Evolutionary conservation across 2,113 vertebrate genomes (phyloP).

Genomic region (Dascyllus trimaculatus): DNA sequence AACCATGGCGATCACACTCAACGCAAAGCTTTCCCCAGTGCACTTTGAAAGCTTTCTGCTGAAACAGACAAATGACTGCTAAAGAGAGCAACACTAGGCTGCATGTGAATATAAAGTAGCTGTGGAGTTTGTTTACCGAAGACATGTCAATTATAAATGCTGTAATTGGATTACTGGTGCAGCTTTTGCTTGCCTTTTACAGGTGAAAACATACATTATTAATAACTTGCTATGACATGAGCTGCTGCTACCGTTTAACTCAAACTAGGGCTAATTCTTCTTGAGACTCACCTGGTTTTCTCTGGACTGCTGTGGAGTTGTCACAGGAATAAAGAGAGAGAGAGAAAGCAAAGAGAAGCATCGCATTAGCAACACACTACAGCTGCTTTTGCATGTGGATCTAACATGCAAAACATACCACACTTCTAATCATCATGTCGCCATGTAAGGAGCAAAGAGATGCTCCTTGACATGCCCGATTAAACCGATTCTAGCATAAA

Average conservation of each 20-base stretch:
- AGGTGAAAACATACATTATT: slow-evolving; percentile 27
- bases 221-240: not conserved
- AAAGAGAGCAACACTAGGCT: slow-evolving; percentile 12
- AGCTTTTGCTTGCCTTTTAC: not conserved
- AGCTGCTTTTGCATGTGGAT: slow-evolving; percentile 89
- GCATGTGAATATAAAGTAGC: slow-evolving; percentile 40
- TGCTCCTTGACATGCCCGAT: slow-evolving; percentile 83
- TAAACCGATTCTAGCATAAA: slow-evolving; percentile 28
- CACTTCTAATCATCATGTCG: slow-evolving; percentile 43
- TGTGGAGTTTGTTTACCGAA: slow-evolving; percentile 43
- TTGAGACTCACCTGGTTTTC: slow-evolving; percentile 94
- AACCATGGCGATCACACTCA: slow-evolving; percentile 83
- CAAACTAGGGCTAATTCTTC: not conserved
- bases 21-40: slow-evolving; percentile 77
- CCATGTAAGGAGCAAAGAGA: slow-evolving; percentile 82
- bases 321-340: slow-evolving; percentile 45
- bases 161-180: not conserved
- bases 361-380: slow-evolving; percentile 86
- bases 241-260: not conserved
- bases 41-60: slow-evolving; percentile 78
- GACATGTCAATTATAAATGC: slow-evolving; percentile 20
- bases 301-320: slow-evolving; percentile 87
- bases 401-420: slow-evolving; percentile 83
- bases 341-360: slow-evolving; percentile 83
- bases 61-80: slow-evolving; percentile 52